Conservation (phyloP, 2,797 vertebrate species). For the Pangasius djambal region DNA sequence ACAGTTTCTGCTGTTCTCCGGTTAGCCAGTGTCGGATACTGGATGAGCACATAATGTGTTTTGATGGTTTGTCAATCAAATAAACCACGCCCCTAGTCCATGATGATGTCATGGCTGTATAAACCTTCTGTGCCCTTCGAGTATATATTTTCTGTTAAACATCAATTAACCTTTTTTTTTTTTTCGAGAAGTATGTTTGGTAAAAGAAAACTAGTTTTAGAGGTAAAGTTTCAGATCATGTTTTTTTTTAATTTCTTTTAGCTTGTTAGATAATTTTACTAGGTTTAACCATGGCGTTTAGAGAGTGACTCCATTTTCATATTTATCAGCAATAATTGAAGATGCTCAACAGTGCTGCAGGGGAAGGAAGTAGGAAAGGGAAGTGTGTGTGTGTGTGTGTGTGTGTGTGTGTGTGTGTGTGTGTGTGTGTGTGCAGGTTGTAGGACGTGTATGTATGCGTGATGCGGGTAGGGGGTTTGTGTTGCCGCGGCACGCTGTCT, state of each 20-base stretch:
- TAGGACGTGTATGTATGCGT: background rate
- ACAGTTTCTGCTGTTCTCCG: background rate
- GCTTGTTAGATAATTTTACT: background rate
- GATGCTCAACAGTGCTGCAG: constrained; percentile 5
- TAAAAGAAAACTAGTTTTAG: too few relatives aligned
- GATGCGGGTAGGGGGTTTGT: constrained; percentile 52
- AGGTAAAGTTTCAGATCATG: background rate
- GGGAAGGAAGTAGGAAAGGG: constrained; percentile 11
- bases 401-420: background rate
- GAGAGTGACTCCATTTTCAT: background rate
- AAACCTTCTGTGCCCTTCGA: background rate
- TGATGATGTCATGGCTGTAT: background rate
- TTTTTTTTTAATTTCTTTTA: background rate
- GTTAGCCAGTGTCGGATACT: background rate
- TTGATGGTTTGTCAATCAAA: background rate
- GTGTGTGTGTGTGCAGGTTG: constrained; percentile 44
- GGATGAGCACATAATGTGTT: background rate
- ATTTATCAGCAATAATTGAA: constrained; percentile 25
- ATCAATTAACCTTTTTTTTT: background rate
- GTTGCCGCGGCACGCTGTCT: constrained; percentile 60
- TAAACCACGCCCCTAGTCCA: background rate
- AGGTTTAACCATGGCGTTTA: background rate
- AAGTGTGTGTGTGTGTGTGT: background rate
- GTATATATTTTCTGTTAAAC: background rate
- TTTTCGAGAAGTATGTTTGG: background rate